Evolutionary conservation across 2,113 vertebrate genomes (phyloP), one percentile per base, ranked within the genome.

Genomic region (Dicaeum eximium): DNA sequence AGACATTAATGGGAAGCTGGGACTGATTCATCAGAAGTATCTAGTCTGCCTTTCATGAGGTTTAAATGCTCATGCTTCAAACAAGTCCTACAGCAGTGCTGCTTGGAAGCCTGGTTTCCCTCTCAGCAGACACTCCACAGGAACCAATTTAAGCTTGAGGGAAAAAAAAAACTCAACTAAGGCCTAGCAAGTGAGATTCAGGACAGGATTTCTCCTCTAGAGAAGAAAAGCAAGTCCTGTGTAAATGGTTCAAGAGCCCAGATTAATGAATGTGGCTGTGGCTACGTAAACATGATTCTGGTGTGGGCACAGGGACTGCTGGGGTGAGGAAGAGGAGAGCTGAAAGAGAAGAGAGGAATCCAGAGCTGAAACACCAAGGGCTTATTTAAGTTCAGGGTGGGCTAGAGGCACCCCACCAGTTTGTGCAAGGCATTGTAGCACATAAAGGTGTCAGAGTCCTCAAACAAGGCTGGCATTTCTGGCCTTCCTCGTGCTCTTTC

Each of bases 41-140:
- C 88, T 42, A n/a, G 47, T n/a, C 75, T 78, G 64, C 57, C 66
- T 96, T 93, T 96, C 72, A 83, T 92, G 80, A 93, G 88, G 86
- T 93, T 96, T 88, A 75, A 85, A 77, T 24, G 33, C 21, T 82
- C 25, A 5, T 0, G 8, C 86, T 92, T 92, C 82, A 90, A 66
- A 80, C 11, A 57, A 53, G 50, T 73, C 62, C 50, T 73, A 12
- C 3, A 86, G 64, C 71, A 90, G 62, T 16, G 30, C 35, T 53
- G 47, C 58, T 61, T 77, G 35, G 74, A 67, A 77, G 71, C 13
- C 58, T 38, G 35, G 15, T 45, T 85, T 72, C 40, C 54, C 85
- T 69, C 71, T 61, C 25, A 2, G 45, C 50, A 94, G 71, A 64
- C 0, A 0, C 50, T 92, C 71, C 47, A 65, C 24, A 66, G 90